A percentile compares a stretch with the other conserved stretches of the same genome.
These are phyloP conservation scores for Tenthredo mesomela DNA, from an alignment of 2,888 invertebrate species.

Conservation along the genomic window DNA sequence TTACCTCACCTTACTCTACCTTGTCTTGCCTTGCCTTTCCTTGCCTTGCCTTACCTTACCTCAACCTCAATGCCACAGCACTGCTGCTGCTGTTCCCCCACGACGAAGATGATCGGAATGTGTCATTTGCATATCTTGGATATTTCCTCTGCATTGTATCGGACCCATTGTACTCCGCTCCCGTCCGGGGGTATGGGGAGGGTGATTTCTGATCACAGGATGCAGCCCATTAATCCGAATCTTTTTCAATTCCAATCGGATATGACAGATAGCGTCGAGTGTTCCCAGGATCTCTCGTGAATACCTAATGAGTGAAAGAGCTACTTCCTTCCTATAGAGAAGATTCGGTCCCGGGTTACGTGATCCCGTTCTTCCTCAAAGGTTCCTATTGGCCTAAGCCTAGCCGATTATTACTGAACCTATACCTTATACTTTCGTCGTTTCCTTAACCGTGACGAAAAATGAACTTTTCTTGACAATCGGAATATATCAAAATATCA, in stretches of 20 bases:
- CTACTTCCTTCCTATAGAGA: constrained; percentile 43
- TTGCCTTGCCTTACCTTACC: background rate
- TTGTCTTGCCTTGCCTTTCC: constrained; percentile 48
- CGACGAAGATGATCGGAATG: constrained; percentile 76
- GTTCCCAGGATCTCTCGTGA: constrained; percentile 71
- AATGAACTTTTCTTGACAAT: background rate
- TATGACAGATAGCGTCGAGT: constrained; percentile 76
- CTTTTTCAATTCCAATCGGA: constrained; percentile 75
- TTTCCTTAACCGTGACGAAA: background rate
- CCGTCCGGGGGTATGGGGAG: constrained; percentile 59
- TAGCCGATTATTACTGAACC: background rate
- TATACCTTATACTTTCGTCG: background rate
- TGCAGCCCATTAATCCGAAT: constrained; percentile 77
- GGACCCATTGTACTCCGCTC: constrained; percentile 70
- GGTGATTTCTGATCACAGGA: constrained; percentile 70
- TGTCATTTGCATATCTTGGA: constrained; percentile 77
- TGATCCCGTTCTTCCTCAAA: constrained; percentile 34
- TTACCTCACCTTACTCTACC: constrained; percentile 53
- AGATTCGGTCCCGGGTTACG: background rate
- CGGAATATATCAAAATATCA: too few relatives aligned
- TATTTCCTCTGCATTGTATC: constrained; percentile 77
- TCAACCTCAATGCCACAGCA: constrained; percentile 50
- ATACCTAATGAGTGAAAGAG: constrained; percentile 53
- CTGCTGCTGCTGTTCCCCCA: constrained; percentile 61
- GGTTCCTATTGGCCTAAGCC: constrained; percentile 10